Evolutionary conservation across 2,888 invertebrate species (phyloP).

Genomic region (Drosophila mettleri): DNA sequence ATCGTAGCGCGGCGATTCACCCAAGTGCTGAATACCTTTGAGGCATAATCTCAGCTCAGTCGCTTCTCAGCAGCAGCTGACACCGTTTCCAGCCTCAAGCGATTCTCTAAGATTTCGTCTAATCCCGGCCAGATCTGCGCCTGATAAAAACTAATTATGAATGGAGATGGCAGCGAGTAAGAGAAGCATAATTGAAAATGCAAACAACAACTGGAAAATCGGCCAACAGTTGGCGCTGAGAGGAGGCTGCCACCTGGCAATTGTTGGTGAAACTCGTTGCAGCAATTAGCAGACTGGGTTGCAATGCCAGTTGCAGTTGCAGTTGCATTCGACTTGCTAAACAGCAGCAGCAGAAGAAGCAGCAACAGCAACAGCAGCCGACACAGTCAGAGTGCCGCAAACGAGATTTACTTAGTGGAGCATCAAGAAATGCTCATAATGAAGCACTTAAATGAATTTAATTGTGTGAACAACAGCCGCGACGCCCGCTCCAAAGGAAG

Average conservation of each 20-base stretch:
- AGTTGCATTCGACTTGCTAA: constrained; percentile 29
- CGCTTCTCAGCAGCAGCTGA: constrained; percentile 33
- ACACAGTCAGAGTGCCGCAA: constrained; percentile 36
- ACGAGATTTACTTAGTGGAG: constrained; percentile 77
- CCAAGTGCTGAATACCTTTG: neutral
- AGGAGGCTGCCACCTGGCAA: constrained; percentile 40
- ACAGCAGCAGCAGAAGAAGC: constrained; percentile 6
- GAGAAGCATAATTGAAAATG: constrained; percentile 73
- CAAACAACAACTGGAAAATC: constrained; percentile 72
- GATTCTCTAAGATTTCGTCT: constrained; percentile 44
- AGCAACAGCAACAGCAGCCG: neutral
- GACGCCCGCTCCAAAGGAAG: constrained; percentile 32
- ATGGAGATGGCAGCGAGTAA: constrained; percentile 40
- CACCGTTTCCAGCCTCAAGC: constrained; percentile 62
- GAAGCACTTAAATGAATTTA: constrained; percentile 82
- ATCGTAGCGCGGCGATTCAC: neutral
- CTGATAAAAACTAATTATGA: constrained; percentile 75
- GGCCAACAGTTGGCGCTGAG: constrained; percentile 47
- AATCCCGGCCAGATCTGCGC: constrained; percentile 68
- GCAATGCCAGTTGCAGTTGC: constrained; percentile 22
- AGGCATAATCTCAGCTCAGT: neutral
- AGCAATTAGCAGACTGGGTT: constrained; percentile 63
- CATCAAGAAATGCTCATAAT: constrained; percentile 70
- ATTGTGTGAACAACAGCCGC: constrained; percentile 71
- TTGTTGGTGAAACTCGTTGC: constrained; percentile 71